phyloP scores from a whole-genome alignment of 2,797 vertebrate genomes.

The Neosalanx taihuensis region DNA sequence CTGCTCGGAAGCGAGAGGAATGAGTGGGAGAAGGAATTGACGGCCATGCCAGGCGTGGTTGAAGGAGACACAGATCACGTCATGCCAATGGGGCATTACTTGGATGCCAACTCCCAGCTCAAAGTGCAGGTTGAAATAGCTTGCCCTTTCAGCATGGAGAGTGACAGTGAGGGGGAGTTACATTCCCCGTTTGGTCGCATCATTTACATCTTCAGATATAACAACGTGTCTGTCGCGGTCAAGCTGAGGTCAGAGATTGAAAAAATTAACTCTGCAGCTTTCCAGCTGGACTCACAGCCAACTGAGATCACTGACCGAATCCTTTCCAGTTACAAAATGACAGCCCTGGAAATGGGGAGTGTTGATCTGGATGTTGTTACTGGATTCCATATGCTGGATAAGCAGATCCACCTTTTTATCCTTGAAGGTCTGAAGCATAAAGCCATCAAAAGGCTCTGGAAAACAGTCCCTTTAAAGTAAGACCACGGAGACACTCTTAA shows the following conservation, averaged over 20 bases:
- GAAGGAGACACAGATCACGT: slow-evolving; percentile 15
- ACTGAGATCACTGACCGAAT: slow-evolving; percentile 40
- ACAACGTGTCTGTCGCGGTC: slow-evolving; percentile 48
- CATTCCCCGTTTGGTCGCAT: slow-evolving; percentile 69
- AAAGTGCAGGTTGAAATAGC: slow-evolving; percentile 78
- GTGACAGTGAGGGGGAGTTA: not conserved
- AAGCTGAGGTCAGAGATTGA: slow-evolving; percentile 70
- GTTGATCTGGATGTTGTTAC: slow-evolving; percentile 75
- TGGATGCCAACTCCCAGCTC: slow-evolving; percentile 70
- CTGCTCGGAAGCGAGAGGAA: not conserved
- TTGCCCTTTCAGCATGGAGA: slow-evolving; percentile 45
- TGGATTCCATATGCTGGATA: slow-evolving; percentile 82
- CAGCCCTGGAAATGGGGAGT: slow-evolving; percentile 47
- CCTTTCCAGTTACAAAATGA: slow-evolving; percentile 61
- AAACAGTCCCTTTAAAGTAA: slow-evolving; percentile 74
- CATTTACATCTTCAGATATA: slow-evolving; percentile 70
- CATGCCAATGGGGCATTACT: slow-evolving; percentile 70
- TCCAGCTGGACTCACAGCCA: slow-evolving; percentile 58
- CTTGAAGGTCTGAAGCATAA: slow-evolving; percentile 80
- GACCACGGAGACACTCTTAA: slow-evolving; percentile 21
- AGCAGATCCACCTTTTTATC: slow-evolving; percentile 73
- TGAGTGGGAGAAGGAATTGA: slow-evolving; percentile 17
- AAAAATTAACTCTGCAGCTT: slow-evolving; percentile 70
- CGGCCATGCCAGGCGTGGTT: slow-evolving; percentile 2
- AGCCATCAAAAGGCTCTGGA: slow-evolving; percentile 77